Percentiles rank a stretch among this genome's conserved stretches.
Conservation (phyloP, 2,888 invertebrate species). For the Ochropleura plecta region DNA sequence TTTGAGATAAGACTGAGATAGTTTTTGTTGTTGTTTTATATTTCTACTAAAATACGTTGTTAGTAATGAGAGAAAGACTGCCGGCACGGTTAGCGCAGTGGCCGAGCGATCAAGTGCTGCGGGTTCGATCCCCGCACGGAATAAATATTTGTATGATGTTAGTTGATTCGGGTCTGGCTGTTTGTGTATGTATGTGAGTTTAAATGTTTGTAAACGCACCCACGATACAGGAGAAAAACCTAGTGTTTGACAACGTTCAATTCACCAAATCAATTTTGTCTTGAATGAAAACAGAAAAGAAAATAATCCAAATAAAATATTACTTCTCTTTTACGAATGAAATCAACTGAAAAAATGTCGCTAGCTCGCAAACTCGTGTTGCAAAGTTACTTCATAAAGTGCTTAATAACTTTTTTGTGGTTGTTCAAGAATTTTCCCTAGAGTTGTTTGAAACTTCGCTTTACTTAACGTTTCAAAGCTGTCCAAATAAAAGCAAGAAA, state of each 20-base stretch:
- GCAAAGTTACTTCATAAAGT: conserved; percentile 13
- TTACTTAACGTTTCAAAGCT: conserved; percentile 4
- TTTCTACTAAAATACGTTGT: too few species aligned
- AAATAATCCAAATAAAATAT: background rate
- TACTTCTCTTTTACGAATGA: background rate
- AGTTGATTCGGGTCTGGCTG: too few species aligned
- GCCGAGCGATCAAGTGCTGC: too few species aligned
- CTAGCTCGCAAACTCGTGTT: background rate
- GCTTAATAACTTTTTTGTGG: conserved; percentile 10
- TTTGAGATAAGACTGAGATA: background rate
- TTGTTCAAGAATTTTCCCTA: conserved; percentile 3
- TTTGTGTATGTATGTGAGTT: too few species aligned
- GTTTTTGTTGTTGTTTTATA: too few species aligned
- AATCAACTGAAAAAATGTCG: background rate
- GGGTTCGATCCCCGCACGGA: too few species aligned
- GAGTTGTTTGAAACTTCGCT: conserved; percentile 11
- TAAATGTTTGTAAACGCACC: too few species aligned
- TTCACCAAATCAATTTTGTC: background rate
- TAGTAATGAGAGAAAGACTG: too few species aligned
- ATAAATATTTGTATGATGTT: too few species aligned
- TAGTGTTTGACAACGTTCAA: too few species aligned
- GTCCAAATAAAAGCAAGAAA: conserved; percentile 11
- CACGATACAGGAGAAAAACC: too few species aligned
- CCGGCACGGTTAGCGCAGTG: too few species aligned
- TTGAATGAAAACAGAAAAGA: background rate